Evolutionary conservation across 2,797 vertebrate species (phyloP).

Genomic region (Arctocebus calabarensis): DNA sequence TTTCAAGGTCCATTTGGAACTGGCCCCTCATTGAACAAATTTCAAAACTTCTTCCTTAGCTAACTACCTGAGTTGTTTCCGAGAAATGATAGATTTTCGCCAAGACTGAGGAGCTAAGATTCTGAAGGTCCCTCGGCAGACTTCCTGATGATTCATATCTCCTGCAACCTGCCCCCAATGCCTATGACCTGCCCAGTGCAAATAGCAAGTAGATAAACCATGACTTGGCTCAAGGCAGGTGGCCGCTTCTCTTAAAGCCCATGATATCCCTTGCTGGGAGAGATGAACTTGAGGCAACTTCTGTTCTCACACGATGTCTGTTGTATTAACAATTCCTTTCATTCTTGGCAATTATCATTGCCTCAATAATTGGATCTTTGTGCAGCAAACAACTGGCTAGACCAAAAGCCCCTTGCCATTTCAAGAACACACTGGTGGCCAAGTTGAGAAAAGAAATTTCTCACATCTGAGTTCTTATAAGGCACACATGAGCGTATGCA

Average conservation of each 20-base stretch:
- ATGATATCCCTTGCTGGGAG: not conserved
- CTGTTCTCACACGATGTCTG: not conserved
- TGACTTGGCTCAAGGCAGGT: not conserved
- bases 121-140: not conserved
- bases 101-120: not conserved
- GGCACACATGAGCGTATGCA: not conserved
- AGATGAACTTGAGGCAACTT: not conserved
- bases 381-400: not conserved
- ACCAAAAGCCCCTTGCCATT: not conserved
- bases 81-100: not conserved
- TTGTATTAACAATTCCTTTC: not conserved
- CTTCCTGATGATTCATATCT: not conserved
- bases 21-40: not conserved
- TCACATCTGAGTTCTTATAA: conserved; percentile 57
- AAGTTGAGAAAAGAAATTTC: conserved; percentile 63
- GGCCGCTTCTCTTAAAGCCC: not conserved
- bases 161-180: too few relatives aligned
- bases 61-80: not conserved
- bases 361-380: not conserved
- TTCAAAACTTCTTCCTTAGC: not conserved
- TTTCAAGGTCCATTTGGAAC: not conserved
- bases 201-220: not conserved
- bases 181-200: too few relatives aligned
- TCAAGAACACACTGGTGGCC: not conserved
- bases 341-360: not conserved